These are phyloP conservation scores for Scalopus aquaticus DNA, from an alignment of 2,113 vertebrate species.

Conservation along the genomic window DNA sequence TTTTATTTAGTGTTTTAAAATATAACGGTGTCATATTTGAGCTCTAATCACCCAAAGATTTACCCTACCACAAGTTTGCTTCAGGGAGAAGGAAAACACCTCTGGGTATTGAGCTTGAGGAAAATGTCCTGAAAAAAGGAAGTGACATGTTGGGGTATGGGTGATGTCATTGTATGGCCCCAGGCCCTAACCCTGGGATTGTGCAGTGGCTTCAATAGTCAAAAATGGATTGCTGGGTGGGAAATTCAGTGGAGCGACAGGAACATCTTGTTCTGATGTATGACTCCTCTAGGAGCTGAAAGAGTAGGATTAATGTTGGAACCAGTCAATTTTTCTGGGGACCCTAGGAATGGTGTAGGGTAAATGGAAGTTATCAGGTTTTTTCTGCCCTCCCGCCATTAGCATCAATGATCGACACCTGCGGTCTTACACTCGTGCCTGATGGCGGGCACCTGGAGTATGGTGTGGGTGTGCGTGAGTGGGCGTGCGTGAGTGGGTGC, in stretches of 20 bases:
- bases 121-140: neutral
- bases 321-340: neutral
- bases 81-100: neutral
- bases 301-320: neutral
- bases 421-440: too few species aligned
- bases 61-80: neutral
- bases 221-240: neutral
- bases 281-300: neutral
- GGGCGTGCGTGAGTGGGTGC: too few species aligned
- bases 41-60: neutral
- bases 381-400: too few species aligned
- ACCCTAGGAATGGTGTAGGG: too few species aligned
- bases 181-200: neutral
- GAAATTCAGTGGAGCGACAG: neutral
- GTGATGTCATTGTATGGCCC: neutral
- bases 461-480: too few species aligned
- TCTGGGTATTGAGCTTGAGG: neutral
- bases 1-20: neutral
- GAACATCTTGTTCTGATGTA: neutral
- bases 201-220: neutral
- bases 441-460: too few species aligned
- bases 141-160: fast-evolving
- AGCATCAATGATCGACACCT: too few species aligned
- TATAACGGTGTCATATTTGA: neutral
- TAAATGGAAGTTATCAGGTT: too few species aligned